phyloP scores from a whole-genome alignment of 2,888 invertebrate genomes.

The Acanthosoma haemorrhoidale region DNA sequence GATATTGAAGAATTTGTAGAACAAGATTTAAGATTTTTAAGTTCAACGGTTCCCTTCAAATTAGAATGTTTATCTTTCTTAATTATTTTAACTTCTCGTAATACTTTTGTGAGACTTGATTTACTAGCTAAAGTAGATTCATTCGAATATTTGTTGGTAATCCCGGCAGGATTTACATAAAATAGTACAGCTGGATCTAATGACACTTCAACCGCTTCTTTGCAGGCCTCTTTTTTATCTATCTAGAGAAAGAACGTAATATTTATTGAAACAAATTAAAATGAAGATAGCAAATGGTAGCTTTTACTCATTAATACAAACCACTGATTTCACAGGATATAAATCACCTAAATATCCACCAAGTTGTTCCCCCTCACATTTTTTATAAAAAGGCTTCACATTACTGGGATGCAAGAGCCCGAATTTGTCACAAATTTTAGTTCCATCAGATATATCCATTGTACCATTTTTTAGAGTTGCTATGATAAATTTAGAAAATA shows the following conservation, averaged over 20 bases:
- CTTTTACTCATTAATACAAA: background rate
- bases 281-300: too few species aligned
- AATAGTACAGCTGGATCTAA: constrained; percentile 28
- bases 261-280: too few species aligned
- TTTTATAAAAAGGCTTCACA: background rate
- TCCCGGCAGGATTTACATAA: background rate
- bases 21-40: background rate
- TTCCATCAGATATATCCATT: background rate
- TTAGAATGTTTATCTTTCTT: background rate
- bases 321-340: background rate
- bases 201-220: constrained; percentile 43
- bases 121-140: background rate
- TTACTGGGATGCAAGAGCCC: background rate
- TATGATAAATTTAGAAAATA: too few species aligned
- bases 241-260: constrained; percentile 49
- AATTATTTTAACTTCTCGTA: background rate
- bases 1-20: background rate
- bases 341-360: background rate
- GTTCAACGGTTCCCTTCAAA: background rate
- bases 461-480: background rate
- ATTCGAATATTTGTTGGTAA: background rate
- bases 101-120: background rate
- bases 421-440: background rate
- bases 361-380: background rate
- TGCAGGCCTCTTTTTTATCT: constrained; percentile 43